A percentile compares a stretch with the other conserved stretches of the same genome.
These are phyloP conservation scores for Zaprionus capensis DNA, from an alignment of 1,140 invertebrate species.

Conservation along the genomic window DNA sequence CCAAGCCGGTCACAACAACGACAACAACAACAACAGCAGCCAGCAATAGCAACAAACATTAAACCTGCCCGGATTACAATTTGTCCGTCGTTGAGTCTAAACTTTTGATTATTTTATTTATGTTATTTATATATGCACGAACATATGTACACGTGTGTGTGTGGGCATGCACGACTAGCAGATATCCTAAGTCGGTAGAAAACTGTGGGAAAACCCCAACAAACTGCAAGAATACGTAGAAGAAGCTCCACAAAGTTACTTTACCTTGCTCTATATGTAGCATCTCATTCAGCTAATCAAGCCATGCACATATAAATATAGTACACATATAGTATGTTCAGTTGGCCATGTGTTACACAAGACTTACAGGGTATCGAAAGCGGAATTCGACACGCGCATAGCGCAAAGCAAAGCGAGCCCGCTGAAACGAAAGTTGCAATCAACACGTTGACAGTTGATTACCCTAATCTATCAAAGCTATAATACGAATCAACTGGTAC, in stretches of 20 bases:
- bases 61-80: conserved; percentile 66
- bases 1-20: conserved; percentile 41
- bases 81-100: conserved; percentile 53
- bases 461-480: conserved; percentile 30
- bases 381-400: conserved; percentile 2
- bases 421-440: conserved; percentile 21
- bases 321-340: too few species aligned
- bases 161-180: not conserved
- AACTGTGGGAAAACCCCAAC: too few species aligned
- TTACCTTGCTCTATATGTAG: not conserved
- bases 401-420: not conserved
- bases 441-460: conserved; percentile 31
- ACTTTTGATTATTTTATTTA: conserved; percentile 76
- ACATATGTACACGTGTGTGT: conserved; percentile 14
- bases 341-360: not conserved
- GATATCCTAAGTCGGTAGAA: not conserved
- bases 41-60: conserved; percentile 29
- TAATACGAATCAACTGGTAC: conserved; percentile 10
- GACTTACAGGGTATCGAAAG: conserved; percentile 1
- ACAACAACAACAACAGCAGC: conserved; percentile 34
- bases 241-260: not conserved
- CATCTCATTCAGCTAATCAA: not conserved
- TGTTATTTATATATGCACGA: conserved; percentile 55
- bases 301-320: not conserved
- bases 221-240: not conserved